These are phyloP conservation scores for Heterohyrax brucei DNA, from an alignment of 2,797 vertebrate genomes.

Conservation along the genomic window DNA sequence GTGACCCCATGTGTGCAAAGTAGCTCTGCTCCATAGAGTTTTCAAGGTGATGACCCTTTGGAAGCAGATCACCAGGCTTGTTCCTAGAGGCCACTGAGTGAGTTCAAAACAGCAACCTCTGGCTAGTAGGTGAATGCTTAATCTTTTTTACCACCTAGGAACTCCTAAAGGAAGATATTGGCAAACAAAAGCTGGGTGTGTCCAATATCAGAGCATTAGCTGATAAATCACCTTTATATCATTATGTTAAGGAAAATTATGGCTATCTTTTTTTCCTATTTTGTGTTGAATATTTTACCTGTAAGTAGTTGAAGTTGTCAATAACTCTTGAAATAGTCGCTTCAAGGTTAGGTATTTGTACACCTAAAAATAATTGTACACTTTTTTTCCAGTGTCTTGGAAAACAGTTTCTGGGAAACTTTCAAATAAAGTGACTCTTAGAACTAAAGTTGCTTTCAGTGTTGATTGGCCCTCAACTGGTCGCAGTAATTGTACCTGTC, in stretches of 20 bases:
- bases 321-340: background rate
- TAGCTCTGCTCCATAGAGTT: too few species aligned
- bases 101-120: too few species aligned
- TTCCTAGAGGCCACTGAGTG: too few species aligned
- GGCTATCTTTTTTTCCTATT: background rate
- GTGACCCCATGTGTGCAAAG: too few species aligned
- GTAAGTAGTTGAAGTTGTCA: background rate
- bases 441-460: background rate
- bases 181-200: background rate
- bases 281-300: constrained; percentile 29
- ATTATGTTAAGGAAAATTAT: background rate
- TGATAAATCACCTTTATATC: constrained; percentile 31
- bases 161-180: too few species aligned
- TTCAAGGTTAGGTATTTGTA: background rate
- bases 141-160: too few species aligned
- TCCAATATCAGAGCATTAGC: background rate
- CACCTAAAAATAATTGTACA: constrained; percentile 17
- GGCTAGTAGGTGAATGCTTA: too few species aligned
- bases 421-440: constrained; percentile 32
- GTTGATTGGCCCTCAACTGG: background rate
- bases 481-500: background rate
- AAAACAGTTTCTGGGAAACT: constrained; percentile 58
- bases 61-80: too few species aligned
- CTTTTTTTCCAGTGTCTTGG: constrained; percentile 31
- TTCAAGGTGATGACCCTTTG: too few species aligned